Evolutionary conservation across 2,113 vertebrate species (phyloP).

Genomic region (Drymodes brunneopygia): DNA sequence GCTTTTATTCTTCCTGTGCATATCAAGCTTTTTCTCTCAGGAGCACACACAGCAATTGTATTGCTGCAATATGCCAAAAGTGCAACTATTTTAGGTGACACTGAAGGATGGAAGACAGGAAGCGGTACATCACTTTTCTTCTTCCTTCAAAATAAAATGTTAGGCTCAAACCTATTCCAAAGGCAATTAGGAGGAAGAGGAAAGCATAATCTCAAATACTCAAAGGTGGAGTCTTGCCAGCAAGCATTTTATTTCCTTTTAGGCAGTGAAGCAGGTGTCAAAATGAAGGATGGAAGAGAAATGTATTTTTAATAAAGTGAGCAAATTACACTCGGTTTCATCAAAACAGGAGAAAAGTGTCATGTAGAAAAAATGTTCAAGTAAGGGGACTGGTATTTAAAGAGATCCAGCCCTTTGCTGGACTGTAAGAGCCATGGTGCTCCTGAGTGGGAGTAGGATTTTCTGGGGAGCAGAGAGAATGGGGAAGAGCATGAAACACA

Average conservation of each 20-base stretch:
- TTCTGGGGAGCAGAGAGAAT: not conserved
- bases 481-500: not conserved
- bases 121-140: not conserved
- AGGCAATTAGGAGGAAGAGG: not conserved
- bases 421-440: not conserved
- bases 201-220: not conserved
- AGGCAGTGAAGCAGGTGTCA: conserved; percentile 21
- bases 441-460: not conserved
- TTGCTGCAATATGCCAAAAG: not conserved
- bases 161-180: not conserved
- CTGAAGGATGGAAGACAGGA: not conserved
- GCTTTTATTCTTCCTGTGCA: not conserved
- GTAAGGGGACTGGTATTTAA: conserved; percentile 63
- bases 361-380: conserved; percentile 62
- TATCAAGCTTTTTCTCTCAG: not conserved
- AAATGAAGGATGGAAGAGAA: conserved; percentile 32
- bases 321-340: conserved; percentile 45
- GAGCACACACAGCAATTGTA: not conserved
- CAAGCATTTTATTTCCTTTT: conserved; percentile 32
- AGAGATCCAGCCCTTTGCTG: conserved; percentile 38
- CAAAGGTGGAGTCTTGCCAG: not conserved
- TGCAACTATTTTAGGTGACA: not conserved
- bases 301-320: conserved; percentile 42
- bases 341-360: conserved; percentile 65
- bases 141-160: not conserved